phyloP scores from a whole-genome alignment of 1,140 invertebrate genomes.

The Plodia interpunctella region DNA sequence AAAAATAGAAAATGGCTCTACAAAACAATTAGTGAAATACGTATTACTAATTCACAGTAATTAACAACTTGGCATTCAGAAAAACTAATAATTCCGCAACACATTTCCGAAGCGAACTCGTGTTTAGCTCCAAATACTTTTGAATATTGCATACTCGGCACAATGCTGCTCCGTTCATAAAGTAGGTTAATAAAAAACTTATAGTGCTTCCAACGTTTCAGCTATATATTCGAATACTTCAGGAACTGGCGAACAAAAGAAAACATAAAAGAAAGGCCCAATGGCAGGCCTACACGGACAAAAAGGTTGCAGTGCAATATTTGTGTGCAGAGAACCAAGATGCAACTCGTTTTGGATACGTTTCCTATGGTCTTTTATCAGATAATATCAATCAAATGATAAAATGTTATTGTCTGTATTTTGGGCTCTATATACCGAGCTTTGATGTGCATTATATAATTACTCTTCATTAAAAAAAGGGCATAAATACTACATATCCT shows the following conservation, averaged over 20 bases:
- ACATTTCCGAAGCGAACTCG: background rate
- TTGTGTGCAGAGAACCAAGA: constrained; percentile 9
- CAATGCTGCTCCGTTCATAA: constrained; percentile 8
- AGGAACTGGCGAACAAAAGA: constrained; percentile 17
- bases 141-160: constrained; percentile 19
- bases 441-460: no score
- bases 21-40: no score
- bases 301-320: constrained; percentile 32
- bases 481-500: no score
- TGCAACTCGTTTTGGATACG: background rate
- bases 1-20: no score
- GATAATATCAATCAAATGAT: background rate
- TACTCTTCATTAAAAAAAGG: no score
- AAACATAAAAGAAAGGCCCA: constrained; percentile 20
- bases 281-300: constrained; percentile 28
- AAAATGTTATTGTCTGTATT: no score
- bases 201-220: constrained; percentile 17
- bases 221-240: constrained; percentile 28
- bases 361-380: background rate
- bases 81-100: no score
- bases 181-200: constrained; percentile 31
- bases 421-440: no score
- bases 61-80: background rate
- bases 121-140: background rate
- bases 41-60: no score